A percentile compares a stretch with the other conserved stretches of the same genome.
phyloP scores from a whole-genome alignment of 2,888 invertebrate genomes.

The Eristalis intricaria region DNA sequence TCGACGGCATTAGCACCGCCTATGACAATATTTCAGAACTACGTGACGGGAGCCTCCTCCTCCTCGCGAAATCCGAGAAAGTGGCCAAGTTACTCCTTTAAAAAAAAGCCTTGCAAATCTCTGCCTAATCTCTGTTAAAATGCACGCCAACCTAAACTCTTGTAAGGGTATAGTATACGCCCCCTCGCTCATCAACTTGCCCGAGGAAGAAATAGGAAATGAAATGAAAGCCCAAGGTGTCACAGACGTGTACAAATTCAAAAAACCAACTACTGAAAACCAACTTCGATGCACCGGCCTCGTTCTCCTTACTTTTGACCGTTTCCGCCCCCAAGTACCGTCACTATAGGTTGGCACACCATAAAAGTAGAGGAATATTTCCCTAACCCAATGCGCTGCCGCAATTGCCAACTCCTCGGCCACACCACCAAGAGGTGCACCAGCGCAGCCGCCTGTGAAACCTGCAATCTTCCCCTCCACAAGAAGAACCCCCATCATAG shows the following conservation, averaged over 20 bases:
- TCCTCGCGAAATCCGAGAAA: neutral
- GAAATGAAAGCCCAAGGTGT: constrained; percentile 8
- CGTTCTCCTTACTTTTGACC: constrained; percentile 23
- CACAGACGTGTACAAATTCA: constrained; percentile 10
- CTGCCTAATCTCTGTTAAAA: neutral
- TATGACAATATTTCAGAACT: neutral
- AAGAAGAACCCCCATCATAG: neutral
- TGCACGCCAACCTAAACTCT: neutral
- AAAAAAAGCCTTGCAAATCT: neutral
- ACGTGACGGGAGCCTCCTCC: too few relatives aligned
- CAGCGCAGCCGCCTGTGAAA: neutral
- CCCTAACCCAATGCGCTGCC: constrained; percentile 18
- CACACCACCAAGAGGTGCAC: constrained; percentile 8
- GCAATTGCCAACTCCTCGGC: constrained; percentile 16
- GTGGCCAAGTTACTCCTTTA: neutral
- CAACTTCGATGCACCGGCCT: constrained; percentile 5
- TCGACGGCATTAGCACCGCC: neutral
- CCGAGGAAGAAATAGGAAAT: neutral
- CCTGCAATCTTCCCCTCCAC: constrained; percentile 17
- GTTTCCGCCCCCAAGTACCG: constrained; percentile 11
- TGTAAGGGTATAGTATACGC: too few relatives aligned
- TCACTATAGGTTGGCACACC: constrained; percentile 11
- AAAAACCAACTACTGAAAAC: constrained; percentile 8
- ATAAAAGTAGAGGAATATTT: constrained; percentile 14
- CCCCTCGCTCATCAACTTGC: too few relatives aligned